Percentiles rank a stretch among this genome's conserved stretches.
Evolutionary conservation across 1,140 invertebrate species (phyloP).

Genomic region (Ceratina australensis): DNA sequence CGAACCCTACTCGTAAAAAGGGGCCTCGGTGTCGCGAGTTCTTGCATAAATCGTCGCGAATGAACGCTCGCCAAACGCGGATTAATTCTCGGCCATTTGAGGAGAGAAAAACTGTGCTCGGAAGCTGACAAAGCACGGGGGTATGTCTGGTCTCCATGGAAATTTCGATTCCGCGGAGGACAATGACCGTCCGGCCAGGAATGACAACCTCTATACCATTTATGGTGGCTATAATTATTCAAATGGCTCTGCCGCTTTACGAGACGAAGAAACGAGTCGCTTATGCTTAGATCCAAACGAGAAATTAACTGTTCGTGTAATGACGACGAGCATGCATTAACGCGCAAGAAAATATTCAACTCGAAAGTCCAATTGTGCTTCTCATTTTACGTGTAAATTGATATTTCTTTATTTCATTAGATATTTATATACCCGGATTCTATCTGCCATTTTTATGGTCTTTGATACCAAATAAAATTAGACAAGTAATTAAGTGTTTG

Average conservation of each 20-base stretch:
- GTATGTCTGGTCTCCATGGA: too few relatives aligned
- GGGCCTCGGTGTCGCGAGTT: constrained; percentile 36
- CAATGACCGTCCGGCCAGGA: neutral
- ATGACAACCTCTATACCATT: constrained; percentile 42
- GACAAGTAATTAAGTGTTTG: too few relatives aligned
- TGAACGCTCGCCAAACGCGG: constrained; percentile 37
- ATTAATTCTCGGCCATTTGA: constrained; percentile 49
- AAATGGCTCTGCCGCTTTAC: constrained; percentile 38
- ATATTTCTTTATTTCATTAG: too few relatives aligned
- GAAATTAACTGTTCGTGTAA: constrained; percentile 40
- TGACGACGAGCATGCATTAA: too few relatives aligned
- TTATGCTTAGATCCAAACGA: neutral
- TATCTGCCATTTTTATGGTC: too few relatives aligned
- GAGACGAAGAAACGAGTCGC: neutral
- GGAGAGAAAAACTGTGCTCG: constrained; percentile 2
- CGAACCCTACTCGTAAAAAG: constrained; percentile 5
- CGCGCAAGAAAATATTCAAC: too few relatives aligned
- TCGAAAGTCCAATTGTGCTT: too few relatives aligned
- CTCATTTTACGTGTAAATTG: too few relatives aligned
- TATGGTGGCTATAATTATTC: constrained; percentile 54
- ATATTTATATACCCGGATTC: too few relatives aligned
- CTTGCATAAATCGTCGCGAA: constrained; percentile 39
- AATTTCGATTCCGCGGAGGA: constrained; percentile 13
- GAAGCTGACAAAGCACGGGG: neutral
- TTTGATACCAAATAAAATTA: too few relatives aligned